Conservation (phyloP, 2,113 vertebrate species). For the Lonchura striata region DNA sequence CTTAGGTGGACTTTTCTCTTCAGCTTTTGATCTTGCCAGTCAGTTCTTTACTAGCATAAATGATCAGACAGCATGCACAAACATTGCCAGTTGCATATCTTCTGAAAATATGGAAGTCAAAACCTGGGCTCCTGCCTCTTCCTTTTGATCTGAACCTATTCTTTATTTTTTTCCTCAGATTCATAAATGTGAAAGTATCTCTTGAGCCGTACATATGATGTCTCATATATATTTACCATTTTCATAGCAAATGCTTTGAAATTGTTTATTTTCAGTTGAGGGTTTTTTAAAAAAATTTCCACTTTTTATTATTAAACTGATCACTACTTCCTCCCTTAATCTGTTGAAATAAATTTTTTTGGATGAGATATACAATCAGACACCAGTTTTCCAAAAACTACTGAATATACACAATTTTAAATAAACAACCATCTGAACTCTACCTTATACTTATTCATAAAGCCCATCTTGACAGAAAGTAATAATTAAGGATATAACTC, state of each 20-base stretch:
- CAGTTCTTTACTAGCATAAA: constrained; percentile 29
- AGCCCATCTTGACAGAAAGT: constrained; percentile 4
- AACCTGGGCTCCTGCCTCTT: background rate
- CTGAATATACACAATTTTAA: constrained; percentile 6
- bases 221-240: background rate
- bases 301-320: background rate
- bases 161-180: background rate
- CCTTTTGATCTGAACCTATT: constrained; percentile 29
- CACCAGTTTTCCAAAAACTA: background rate
- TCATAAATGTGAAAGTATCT: background rate
- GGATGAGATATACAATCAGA: background rate
- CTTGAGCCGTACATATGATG: background rate
- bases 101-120: constrained; percentile 9
- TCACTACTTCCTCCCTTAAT: background rate
- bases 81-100: constrained; percentile 8
- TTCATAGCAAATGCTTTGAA: background rate
- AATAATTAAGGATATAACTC: constrained; percentile 61
- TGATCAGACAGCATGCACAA: constrained; percentile 54
- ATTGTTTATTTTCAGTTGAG: background rate
- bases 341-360: background rate
- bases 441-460: constrained; percentile 20
- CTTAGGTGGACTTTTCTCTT: constrained; percentile 34
- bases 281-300: background rate
- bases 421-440: background rate
- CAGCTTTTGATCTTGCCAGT: constrained; percentile 40